Conservation (phyloP, 2,797 vertebrate species). For the Sebastes goodei region DNA sequence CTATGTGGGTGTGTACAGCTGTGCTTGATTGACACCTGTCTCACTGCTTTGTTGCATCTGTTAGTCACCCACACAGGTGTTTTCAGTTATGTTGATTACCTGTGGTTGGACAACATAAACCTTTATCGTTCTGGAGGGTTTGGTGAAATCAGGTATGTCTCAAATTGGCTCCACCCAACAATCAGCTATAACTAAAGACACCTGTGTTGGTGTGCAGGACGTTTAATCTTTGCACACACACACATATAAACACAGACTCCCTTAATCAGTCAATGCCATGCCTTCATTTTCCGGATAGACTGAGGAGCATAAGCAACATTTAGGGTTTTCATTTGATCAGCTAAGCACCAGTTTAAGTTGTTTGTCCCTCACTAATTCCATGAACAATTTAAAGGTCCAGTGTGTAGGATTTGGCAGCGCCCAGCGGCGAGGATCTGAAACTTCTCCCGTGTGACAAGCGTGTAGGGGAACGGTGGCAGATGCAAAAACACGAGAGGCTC, state of each 20-base stretch:
- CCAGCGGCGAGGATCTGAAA: no score
- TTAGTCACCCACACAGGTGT: neutral
- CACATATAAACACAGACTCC: neutral
- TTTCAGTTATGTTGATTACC: neutral
- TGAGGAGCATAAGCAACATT: neutral
- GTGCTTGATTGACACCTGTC: neutral
- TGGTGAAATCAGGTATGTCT: neutral
- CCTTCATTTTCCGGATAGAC: neutral
- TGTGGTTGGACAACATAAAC: no score
- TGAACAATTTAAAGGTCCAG: neutral
- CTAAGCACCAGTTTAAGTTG: neutral
- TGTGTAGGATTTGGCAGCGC: no score
- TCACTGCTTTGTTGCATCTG: neutral
- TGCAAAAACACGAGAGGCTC: rapidly evolving
- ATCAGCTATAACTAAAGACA: neutral
- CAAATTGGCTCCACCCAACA: neutral
- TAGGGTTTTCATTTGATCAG: neutral
- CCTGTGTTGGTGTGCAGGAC: neutral
- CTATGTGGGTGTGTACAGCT: neutral
- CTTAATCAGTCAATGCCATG: neutral
- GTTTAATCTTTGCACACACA: no score
- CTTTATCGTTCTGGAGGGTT: neutral
- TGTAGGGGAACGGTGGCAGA: no score
- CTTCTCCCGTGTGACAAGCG: rapidly evolving
- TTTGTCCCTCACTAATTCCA: neutral